Base-by-base conservation (phyloP, 2,888 invertebrate species). In the Prosapia bicincta region DNA sequence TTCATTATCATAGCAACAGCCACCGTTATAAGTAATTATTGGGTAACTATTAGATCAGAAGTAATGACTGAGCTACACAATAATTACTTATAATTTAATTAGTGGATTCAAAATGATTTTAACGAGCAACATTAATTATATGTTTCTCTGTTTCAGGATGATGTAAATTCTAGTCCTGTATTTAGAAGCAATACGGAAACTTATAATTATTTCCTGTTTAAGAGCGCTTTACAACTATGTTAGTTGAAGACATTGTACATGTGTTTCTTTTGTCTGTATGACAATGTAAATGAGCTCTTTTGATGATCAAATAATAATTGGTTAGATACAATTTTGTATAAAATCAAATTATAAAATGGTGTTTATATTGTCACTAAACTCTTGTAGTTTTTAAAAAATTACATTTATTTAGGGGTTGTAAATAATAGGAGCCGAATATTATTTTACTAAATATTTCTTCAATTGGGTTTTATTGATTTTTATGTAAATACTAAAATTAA, bases 131-230 rank as follows among this genome's bases (percentile, higher is more conserved):
- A n/a, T n/a, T n/a, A n/a, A n/a, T n/a, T n/a, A n/a, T n/a, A n/a
- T 30, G 30, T 9, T 9, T 30, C 30, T 70, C 10, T 71, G 54
- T 68, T 73, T 26, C 26, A 73, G 73, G 73, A 68, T 73, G 69
- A 73, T 69, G 26, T 13, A 68, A 69, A 69, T 26, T 73, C 73
- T 73, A 73, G 73, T 73, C 54, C 38, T 38, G 38, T 38, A 38
- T 54, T 54, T 54, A 20, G 54, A 54, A 54, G 54, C 54, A 54
- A 20, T 20, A 20, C n/a, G 20, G 20, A n/a, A 20, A 54, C 20
- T 5, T 54, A 54, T 20, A 38, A 30, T 38, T 13, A 7, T 13
- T 38, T 9, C 38, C 9, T 20, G 20, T 5, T 13, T 13, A 20
- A 54, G 20, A 3, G 54, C 20, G 20, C 13, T 38, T 20, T 54